Evolutionary conservation across 2,797 vertebrate species (phyloP), one percentile per base, ranked within the genome.

Genomic region (Amazona ochrocephala): DNA sequence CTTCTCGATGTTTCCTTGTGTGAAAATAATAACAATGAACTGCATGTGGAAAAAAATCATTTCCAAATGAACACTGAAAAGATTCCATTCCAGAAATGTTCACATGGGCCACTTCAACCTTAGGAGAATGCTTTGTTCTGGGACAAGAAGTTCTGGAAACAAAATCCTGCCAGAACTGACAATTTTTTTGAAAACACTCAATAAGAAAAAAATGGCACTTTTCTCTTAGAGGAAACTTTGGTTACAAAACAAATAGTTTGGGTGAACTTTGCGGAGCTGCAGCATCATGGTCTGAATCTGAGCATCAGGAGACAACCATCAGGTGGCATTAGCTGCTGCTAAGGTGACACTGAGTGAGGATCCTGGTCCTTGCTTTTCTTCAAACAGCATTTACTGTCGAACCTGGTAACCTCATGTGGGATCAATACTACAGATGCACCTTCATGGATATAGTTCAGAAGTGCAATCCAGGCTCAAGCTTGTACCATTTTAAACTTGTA

Each of bases 11-110:
- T 75, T 39, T 83, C 81, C 77, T 72, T 87, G 73, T 94, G 89
- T 9, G 29, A 94, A 89, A 94, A 93, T 83, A 95, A 74, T 87
- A 83, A 87, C 81, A 93, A 66, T 78, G 50, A 89, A 75, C 81
- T 87, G 75, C 89, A 91, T 94, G 84, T 89, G 79, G 91, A 79
- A 47, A 95, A 95, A 95, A 94, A 87, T 83, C 2, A 62, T 65
- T 96, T 95, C 92, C 93, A 95, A 96, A 94, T 86, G 87, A 96
- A 89, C 92, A 93, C 60, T 76, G 61, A 85, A 89, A 95, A 89
- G 5, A 91, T 89, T 93, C 62, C 66, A n/a, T 92, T 81, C 70
- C 87, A 94, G 73, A 92, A 92, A 78, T 16, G 30, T 78, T 91
- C 68, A 48, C 73, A 58, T 14, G 41, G 94, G 79, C 89, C 87